A percentile compares a stretch with the other conserved stretches of the same genome.
Evolutionary conservation across 2,888 invertebrate genomes (phyloP).

Genomic region (Serrognathus titanus): DNA sequence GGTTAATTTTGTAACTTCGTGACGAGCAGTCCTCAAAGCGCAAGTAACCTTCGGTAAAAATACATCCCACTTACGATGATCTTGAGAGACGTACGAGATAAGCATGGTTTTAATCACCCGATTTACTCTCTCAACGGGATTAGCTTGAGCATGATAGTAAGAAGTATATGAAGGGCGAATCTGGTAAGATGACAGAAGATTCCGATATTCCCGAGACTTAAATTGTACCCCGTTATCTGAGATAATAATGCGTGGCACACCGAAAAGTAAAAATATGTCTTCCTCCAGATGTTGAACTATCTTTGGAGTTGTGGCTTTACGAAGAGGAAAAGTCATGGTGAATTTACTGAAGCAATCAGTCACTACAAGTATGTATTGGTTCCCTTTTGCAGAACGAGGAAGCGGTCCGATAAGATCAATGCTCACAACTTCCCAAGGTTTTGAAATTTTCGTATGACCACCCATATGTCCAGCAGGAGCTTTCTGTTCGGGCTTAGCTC

Average conservation of each 20-base stretch:
- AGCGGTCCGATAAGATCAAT: not conserved
- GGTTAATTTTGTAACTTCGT: conserved; percentile 21
- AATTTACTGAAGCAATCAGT: not conserved
- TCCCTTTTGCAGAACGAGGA: not conserved
- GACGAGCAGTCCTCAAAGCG: conserved; percentile 22
- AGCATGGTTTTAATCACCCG: too few species aligned
- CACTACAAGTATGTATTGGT: not conserved
- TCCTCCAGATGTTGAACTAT: not conserved
- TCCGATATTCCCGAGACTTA: too few species aligned
- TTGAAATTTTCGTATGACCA: not conserved
- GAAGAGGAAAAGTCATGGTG: not conserved
- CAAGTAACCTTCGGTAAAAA: conserved; percentile 21
- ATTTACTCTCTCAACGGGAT: too few species aligned
- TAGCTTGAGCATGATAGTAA: too few species aligned
- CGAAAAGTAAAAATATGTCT: not conserved
- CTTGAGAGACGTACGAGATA: too few species aligned
- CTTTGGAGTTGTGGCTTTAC: not conserved
- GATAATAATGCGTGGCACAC: not conserved
- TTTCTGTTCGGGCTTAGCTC: not conserved
- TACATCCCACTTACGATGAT: conserved; percentile 25
- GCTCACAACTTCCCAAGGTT: too few species aligned
- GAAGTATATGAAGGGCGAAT: too few species aligned
- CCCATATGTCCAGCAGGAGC: not conserved
- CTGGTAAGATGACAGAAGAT: too few species aligned
- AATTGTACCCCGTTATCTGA: not conserved